phyloP scores from a whole-genome alignment of 1,140 invertebrate genomes.

The Xylocopa sonorina region DNA sequence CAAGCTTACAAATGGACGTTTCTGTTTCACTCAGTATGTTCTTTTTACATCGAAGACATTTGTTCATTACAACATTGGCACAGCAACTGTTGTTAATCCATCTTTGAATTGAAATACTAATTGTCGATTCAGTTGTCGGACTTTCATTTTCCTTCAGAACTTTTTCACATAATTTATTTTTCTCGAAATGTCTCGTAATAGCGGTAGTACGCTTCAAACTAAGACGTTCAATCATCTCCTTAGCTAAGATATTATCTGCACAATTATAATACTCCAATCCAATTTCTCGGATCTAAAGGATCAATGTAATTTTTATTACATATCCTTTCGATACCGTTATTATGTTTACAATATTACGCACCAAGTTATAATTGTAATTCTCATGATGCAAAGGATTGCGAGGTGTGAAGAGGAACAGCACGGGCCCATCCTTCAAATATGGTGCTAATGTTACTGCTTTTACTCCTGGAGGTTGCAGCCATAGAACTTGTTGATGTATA shows the following conservation, averaged over 20 bases:
- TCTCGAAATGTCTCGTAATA: constrained; percentile 58
- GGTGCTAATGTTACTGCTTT: constrained; percentile 85
- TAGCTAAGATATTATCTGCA: constrained; percentile 80
- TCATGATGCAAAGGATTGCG: constrained; percentile 84
- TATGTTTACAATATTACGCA: constrained; percentile 69
- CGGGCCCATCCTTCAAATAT: constrained; percentile 85
- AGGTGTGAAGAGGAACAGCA: constrained; percentile 88
- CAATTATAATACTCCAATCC: constrained; percentile 87
- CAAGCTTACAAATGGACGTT: constrained; percentile 59
- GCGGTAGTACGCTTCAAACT: constrained; percentile 64
- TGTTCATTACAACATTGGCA: constrained; percentile 75
- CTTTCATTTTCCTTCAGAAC: constrained; percentile 59
- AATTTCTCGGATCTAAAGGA: constrained; percentile 85
- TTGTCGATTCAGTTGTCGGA: constrained; percentile 32
- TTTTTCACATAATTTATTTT: constrained; percentile 60
- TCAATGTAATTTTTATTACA: constrained; percentile 28
- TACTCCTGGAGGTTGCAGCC: constrained; percentile 85
- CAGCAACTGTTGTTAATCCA: constrained; percentile 81
- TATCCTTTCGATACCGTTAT: background rate
- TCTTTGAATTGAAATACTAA: constrained; percentile 68
- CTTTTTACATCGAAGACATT: constrained; percentile 73
- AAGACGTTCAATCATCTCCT: constrained; percentile 73
- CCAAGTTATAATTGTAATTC: constrained; percentile 86
- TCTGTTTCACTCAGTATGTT: constrained; percentile 23
- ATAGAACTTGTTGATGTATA: constrained; percentile 83